Base-by-base conservation (phyloP, 2,113 vertebrate species). In the Rafetus swinhoei region DNA sequence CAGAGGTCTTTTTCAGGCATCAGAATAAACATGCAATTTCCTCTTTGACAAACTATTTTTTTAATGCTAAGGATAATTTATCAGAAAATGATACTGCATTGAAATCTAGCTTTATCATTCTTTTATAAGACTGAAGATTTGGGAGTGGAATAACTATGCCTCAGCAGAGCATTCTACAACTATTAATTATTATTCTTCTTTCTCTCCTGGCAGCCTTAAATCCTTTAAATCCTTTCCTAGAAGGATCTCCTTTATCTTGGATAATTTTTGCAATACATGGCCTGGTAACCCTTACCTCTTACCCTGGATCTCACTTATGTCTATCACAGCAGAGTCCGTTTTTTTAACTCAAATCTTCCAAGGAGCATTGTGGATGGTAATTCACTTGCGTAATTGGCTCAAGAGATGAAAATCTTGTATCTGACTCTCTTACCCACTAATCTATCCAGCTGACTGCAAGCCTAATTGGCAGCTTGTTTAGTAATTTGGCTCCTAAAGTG, bases 401-500 rank as follows among this genome's bases (percentile, higher is more conserved):
- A 98, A 98, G 98, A 98, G 98, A 98, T 98, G 98, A 98, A 98
- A 98, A 98, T 98, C 98, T 98, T 97, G 97, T 97, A 98, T 97
- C 95, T 95, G 98, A 95, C 97, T 98, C 97, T 98, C 96, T 96
- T 97, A 97, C 98, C 95, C 94, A 97, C 98, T 98, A 98, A 98
- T 98, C 98, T 98, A 98, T 98, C 98, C 98, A 98, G 97, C 98
- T 98, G 98, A 98, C 98, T 98, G 97, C 97, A 97, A 97, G 98
- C 98, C 98, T 98, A 99, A 99, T 98, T 98, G 98, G 98, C 98
- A 98, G 98, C 97, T 98, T 98, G 98, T 98, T 98, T 98, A 98
- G 98, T 98, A 98, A 98, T 99, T 98, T 99, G 98, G 98, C 98
- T 98, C 97, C 98, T 98, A 97, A 98, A 98, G 98, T 98, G 98